Evolutionary conservation across 2,797 vertebrate genomes (phyloP), one percentile per base, ranked within the genome.

Genomic region (Rhinichthys osculus): DNA sequence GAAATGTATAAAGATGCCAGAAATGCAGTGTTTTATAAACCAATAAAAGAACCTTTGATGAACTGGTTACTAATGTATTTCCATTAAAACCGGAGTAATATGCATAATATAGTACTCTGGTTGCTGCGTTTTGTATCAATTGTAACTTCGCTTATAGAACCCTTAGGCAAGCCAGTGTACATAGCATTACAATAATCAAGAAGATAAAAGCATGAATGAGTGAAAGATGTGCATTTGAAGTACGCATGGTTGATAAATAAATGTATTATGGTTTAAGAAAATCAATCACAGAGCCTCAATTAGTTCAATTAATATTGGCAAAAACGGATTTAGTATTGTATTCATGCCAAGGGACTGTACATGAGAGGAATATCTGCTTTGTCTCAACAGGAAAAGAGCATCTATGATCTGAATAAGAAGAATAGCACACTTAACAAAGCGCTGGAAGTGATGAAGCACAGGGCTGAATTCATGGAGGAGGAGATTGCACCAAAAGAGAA

Each of bases 341-440:
- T 47, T 16, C n/a, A 47, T n/a, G 13, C 70, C 14, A 50, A 50
- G 14, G 35, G 38, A 19, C 82, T 42, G 54, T n/a, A 17, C 19
- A n/a, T 71, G 1, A 78, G 17, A 38, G 1, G 3, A 17, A 54
- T 21, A 27, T 54, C 35, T 33, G 27, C 30, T 86, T 44, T 42
- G 16, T 67, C 70, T 86, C 30, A 84, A 35, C 91, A 98, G 97
- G 97, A 98, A 70, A 95, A 94, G 69, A 93, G 92, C 82, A 97
- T 97, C 84, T 95, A 92, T 81, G 94, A 94, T 11, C 87, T 97
- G 84, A 96, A 96, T 90, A 96, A 95, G 91, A 97, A 96, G 93
- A 97, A 96, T 78, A 95, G 96, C 86, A 95, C 96, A 47, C 94
- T 97, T 86, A 96, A 97, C 91, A 97, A 97, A 91, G 90, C 96